Percentiles rank a stretch among this genome's conserved stretches.
These are phyloP conservation scores for Ephialtes manifestator DNA, from an alignment of 2,888 invertebrate genomes.

Conservation along the genomic window DNA sequence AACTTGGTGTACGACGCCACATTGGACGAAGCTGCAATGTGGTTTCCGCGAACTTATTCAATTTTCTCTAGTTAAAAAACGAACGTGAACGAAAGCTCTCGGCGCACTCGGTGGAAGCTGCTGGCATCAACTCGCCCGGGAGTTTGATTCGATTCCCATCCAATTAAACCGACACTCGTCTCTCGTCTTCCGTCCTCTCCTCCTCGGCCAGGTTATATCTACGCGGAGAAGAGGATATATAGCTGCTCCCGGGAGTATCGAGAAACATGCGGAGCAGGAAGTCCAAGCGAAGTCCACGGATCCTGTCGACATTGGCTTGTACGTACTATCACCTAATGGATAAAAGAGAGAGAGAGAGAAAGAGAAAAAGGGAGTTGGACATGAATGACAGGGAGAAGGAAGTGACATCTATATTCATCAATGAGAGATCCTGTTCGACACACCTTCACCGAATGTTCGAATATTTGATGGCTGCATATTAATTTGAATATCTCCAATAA, in stretches of 20 bases:
- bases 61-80: conserved; percentile 66
- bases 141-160: conserved; percentile 70
- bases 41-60: conserved; percentile 63
- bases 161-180: conserved; percentile 71
- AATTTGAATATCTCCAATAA: conserved; percentile 61
- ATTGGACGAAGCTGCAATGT: conserved; percentile 26
- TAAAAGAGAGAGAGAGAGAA: conserved; percentile 22
- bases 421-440: conserved; percentile 43
- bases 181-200: conserved; percentile 44
- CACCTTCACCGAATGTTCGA: conserved; percentile 18
- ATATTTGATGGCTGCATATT: conserved; percentile 54
- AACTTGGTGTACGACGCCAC: conserved; percentile 55
- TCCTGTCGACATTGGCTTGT: conserved; percentile 28
- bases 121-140: conserved; percentile 60
- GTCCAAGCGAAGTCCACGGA: conserved; percentile 36
- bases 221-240: conserved; percentile 34
- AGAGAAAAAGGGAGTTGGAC: not conserved
- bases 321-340: conserved; percentile 41
- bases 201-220: conserved; percentile 26
- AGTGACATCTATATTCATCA: conserved; percentile 47
- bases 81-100: conserved; percentile 55
- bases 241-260: conserved; percentile 38
- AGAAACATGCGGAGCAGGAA: conserved; percentile 47
- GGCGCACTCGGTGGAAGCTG: conserved; percentile 37
- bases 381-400: conserved; percentile 11